Conservation (phyloP, 2,113 vertebrate genomes). For the Microcebus tavaratra region DNA sequence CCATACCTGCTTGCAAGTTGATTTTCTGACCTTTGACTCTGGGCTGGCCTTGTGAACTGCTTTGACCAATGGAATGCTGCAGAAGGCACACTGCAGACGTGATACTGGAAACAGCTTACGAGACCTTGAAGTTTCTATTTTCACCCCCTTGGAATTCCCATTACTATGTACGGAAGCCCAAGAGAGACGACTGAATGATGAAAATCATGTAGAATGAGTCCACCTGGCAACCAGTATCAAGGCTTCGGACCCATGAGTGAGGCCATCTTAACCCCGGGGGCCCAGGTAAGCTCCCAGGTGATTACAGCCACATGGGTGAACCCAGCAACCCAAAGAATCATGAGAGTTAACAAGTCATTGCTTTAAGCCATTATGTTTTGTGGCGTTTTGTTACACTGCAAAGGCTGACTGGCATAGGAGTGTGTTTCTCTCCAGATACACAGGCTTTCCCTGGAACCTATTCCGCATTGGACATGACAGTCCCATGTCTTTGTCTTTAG, state of each 20-base stretch:
- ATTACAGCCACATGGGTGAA: neutral
- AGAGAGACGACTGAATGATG: neutral
- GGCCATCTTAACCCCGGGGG: neutral
- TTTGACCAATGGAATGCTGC: neutral
- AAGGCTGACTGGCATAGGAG: neutral
- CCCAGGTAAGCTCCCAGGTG: neutral
- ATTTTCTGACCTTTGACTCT: neutral
- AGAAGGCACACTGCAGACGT: neutral
- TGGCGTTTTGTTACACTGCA: neutral
- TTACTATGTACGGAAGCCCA: neutral
- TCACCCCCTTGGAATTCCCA: neutral
- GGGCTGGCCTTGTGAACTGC: neutral
- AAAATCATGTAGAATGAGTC: neutral
- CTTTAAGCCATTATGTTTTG: neutral
- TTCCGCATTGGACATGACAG: neutral
- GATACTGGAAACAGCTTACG: neutral
- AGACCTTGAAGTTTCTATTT: neutral
- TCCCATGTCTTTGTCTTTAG: neutral
- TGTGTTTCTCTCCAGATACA: neutral
- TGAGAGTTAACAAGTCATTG: neutral
- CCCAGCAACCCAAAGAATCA: neutral
- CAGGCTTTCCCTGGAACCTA: neutral
- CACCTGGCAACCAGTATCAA: neutral
- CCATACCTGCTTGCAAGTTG: neutral
- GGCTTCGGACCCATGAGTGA: neutral